These are phyloP conservation scores for Cisticola juncidis DNA, from an alignment of 2,113 vertebrate genomes.

Conservation along the genomic window DNA sequence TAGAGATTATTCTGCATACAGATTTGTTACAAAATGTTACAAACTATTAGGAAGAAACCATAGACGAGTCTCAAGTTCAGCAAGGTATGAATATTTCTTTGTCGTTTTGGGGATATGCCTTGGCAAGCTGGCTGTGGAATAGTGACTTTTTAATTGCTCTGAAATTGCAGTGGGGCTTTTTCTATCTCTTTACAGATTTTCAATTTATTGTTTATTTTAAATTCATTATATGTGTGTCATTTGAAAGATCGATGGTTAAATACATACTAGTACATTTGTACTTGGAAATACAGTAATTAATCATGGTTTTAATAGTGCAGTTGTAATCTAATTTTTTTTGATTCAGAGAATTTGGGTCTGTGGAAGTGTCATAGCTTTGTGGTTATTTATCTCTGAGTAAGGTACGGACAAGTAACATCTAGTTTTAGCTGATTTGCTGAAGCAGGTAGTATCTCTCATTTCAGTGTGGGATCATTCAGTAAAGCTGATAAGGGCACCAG, in stretches of 20 bases:
- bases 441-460: neutral
- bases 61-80: neutral
- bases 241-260: neutral
- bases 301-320: neutral
- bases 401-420: neutral
- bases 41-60: neutral
- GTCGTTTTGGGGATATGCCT: neutral
- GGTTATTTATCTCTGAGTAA: neutral
- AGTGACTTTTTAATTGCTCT: neutral
- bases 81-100: accelerated
- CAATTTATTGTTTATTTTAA: neutral
- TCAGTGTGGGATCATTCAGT: neutral
- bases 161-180: neutral
- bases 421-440: neutral
- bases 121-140: neutral
- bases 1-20: neutral
- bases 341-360: neutral
- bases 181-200: neutral
- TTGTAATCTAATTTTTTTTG: neutral
- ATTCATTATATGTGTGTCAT: accelerated
- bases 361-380: neutral
- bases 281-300: neutral
- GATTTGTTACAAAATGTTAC: neutral
- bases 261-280: neutral
- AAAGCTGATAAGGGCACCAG: neutral